Base-by-base conservation (phyloP, 2,797 vertebrate genomes). In the Gadopsis marmoratus region DNA sequence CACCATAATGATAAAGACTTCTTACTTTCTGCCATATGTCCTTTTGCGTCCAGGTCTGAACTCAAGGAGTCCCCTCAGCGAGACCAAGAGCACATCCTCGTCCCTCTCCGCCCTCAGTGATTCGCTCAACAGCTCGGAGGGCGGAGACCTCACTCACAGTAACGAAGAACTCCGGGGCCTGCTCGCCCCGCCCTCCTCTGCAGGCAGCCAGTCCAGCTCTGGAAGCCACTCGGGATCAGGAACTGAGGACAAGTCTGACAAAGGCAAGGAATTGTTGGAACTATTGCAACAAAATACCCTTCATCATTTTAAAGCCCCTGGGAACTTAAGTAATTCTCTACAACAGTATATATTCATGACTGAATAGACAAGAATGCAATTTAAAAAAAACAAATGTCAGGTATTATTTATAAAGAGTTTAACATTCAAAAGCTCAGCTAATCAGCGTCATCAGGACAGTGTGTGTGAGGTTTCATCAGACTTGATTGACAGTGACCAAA, bases 31-130 rank as follows among this genome's bases (percentile, higher is more conserved):
- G 31, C 23, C 9, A 2, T 62, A 61, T 64, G n/a, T 62, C 58
- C 21, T 50, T 62, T 31, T 21, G 19, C 78, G 13, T 58, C 60
- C 86, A 96, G 95, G 94, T 90, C 84, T 95, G 76, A 94, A 92
- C 84, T 95, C 95, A 19, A 92, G 95, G 90, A 96, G 95, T 76
- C 96, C 96, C 64, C 92, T 96, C 63, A 99, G 97, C 55, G 98
- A 98, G 94, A 98, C 98, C 64, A 98, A 98, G 88, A 99, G 97
- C 94, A 98, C 98, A 26, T 99, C 97, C 45, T 99, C 98, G 26
- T 99, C 98, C 0, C 95, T 99, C 88, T 99, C 98, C 60, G 97
- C 97, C 73, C 96, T 99, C 90, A 99, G 98, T 0, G 98, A 99
- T 89, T 99, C 97, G 4, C 96, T 97, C 90, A 99, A 98, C 94